Conservation (phyloP, 2,888 invertebrate species). For the Carterocephalus palaemon region DNA sequence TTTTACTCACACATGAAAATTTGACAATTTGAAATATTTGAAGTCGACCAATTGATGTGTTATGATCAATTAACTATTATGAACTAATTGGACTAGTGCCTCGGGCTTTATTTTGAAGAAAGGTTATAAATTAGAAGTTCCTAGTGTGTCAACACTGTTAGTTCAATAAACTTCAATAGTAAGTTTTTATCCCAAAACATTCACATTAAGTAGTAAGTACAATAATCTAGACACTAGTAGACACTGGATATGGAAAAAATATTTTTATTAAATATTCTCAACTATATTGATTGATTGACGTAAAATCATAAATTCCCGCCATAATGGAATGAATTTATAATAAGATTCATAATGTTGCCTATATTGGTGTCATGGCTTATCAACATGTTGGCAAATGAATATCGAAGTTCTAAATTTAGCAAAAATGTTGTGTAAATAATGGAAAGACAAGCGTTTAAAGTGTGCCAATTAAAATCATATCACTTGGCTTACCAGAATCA, state of each 20-base stretch:
- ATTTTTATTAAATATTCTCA: no score
- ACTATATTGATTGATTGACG: not conserved
- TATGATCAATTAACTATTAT: no score
- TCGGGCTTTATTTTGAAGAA: no score
- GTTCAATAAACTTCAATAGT: no score
- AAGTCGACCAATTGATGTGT: no score
- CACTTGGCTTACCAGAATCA: conserved; percentile 85
- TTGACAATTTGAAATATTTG: no score
- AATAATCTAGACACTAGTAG: not conserved
- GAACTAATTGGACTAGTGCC: no score
- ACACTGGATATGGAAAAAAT: not conserved
- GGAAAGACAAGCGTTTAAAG: conserved; percentile 33
- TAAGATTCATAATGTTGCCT: conserved; percentile 46
- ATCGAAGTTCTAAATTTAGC: conserved; percentile 31
- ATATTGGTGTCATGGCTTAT: conserved; percentile 47
- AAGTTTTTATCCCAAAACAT: no score
- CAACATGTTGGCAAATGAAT: conserved; percentile 55
- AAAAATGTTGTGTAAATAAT: conserved; percentile 16
- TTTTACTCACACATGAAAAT: no score
- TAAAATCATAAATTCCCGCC: conserved; percentile 38
- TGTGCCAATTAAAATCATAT: conserved; percentile 30
- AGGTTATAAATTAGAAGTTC: no score
- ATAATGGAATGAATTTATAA: conserved; percentile 27
- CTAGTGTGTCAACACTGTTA: no score
- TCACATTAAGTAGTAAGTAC: no score